Evolutionary conservation across 2,888 invertebrate genomes (phyloP).

Genomic region (Drosophila ustulata): DNA sequence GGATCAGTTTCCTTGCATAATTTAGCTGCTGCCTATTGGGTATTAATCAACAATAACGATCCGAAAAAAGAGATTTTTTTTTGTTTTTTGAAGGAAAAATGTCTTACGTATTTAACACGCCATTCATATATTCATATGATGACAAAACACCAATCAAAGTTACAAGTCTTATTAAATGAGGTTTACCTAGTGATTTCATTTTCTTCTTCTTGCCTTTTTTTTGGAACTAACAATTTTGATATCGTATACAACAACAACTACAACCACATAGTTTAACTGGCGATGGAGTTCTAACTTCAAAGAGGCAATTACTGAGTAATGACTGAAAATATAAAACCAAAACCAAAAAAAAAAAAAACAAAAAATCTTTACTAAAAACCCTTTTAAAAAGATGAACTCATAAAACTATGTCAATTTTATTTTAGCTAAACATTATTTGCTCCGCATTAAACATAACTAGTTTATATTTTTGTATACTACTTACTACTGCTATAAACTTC

Average conservation of each 20-base stretch:
- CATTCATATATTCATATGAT: conserved; percentile 48
- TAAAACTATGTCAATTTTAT: conserved; percentile 73
- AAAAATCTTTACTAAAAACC: conserved; percentile 46
- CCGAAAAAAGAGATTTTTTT: conserved; percentile 9
- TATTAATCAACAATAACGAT: not conserved
- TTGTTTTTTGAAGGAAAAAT: conserved; percentile 26
- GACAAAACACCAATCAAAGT: conserved; percentile 56
- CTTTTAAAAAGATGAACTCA: conserved; percentile 59
- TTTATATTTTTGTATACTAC: conserved; percentile 77
- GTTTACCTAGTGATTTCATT: conserved; percentile 72
- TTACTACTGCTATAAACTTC: conserved; percentile 73
- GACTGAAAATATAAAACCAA: conserved; percentile 68
- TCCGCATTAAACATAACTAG: conserved; percentile 78
- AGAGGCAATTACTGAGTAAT: conserved; percentile 93
- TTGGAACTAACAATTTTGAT: conserved; percentile 74
- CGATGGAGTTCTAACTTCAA: conserved; percentile 98
- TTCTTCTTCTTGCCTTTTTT: conserved; percentile 77
- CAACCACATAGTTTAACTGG: conserved; percentile 92
- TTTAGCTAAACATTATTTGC: conserved; percentile 81
- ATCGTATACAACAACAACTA: conserved; percentile 75
- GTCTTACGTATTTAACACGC: conserved; percentile 47
- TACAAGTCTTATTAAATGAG: conserved; percentile 68
- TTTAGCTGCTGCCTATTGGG: conserved; percentile 12
- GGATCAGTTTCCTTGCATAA: conserved; percentile 31
- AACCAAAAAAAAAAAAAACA: conserved; percentile 39